Conservation (phyloP, 2,888 invertebrate species). For the Mesodorylaimus sp. region DNA sequence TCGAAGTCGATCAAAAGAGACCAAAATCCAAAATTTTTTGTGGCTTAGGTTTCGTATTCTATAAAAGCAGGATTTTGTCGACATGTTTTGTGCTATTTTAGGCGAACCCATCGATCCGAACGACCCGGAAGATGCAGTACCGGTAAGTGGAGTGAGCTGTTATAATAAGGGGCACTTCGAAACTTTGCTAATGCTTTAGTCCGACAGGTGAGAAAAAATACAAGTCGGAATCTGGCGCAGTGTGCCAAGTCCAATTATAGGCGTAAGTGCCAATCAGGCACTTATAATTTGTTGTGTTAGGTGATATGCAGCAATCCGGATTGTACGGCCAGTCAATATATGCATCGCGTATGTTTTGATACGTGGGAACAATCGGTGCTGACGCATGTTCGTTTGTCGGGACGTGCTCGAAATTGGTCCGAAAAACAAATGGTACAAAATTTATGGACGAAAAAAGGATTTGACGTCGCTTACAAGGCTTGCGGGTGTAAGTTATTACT, state of each 20-base stretch:
- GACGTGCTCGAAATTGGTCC: slow-evolving; percentile 78
- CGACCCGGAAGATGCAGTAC: slow-evolving; percentile 41
- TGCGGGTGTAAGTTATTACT: slow-evolving; percentile 57
- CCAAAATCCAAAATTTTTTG: too few species aligned
- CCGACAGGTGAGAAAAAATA: too few species aligned
- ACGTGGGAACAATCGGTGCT: slow-evolving; percentile 76
- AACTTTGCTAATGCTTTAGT: too few species aligned
- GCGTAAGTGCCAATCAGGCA: too few species aligned
- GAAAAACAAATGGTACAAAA: slow-evolving; percentile 82
- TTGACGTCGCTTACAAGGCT: slow-evolving; percentile 81
- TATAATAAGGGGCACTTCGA: too few species aligned
- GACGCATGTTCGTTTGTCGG: slow-evolving; percentile 69
- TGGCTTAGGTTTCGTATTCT: neutral
- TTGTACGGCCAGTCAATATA: slow-evolving; percentile 67
- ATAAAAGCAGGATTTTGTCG: neutral
- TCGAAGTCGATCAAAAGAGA: too few species aligned
- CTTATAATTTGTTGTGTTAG: too few species aligned
- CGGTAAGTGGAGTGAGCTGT: too few species aligned
- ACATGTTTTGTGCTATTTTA: neutral
- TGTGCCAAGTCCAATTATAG: too few species aligned
- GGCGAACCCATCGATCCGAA: slow-evolving; percentile 4
- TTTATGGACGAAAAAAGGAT: slow-evolving; percentile 91
- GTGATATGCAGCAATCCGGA: slow-evolving; percentile 85
- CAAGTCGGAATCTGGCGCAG: too few species aligned
- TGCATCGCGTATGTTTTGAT: slow-evolving; percentile 90